Evolutionary conservation across 2,113 vertebrate species (phyloP).

Genomic region (Quiscalus mexicanus): DNA sequence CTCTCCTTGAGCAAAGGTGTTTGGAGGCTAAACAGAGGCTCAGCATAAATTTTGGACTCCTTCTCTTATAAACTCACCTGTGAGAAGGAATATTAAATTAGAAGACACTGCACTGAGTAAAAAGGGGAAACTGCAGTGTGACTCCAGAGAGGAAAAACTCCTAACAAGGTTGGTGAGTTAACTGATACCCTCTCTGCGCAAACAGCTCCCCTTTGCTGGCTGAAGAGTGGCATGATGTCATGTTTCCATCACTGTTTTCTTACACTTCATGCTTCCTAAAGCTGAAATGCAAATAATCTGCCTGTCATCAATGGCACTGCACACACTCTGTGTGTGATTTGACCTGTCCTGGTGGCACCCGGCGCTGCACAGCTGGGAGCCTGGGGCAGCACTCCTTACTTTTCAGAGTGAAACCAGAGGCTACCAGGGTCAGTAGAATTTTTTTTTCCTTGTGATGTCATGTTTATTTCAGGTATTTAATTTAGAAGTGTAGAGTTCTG

Average conservation of each 20-base stretch:
- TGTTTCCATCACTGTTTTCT: not conserved
- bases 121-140: not conserved
- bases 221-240: not conserved
- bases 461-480: not conserved
- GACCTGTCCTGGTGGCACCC: not conserved
- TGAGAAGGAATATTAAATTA: not conserved
- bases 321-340: not conserved
- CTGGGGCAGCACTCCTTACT: not conserved
- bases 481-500: not conserved
- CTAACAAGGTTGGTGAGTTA: rapidly evolving
- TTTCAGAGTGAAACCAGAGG: not conserved
- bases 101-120: not conserved
- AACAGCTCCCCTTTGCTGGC: not conserved
- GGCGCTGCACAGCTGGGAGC: not conserved
- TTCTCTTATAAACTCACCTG: not conserved
- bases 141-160: not conserved
- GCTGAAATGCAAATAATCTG: not conserved
- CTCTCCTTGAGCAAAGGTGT: not conserved
- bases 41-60: not conserved
- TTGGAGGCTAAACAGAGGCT: not conserved
- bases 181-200: not conserved
- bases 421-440: not conserved
- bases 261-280: not conserved
- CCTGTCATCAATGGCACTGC: not conserved
- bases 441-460: not conserved